Percentiles rank a stretch among this genome's conserved stretches.
Conservation (phyloP, 2,797 vertebrate species). For the Botia almorhae region DNA sequence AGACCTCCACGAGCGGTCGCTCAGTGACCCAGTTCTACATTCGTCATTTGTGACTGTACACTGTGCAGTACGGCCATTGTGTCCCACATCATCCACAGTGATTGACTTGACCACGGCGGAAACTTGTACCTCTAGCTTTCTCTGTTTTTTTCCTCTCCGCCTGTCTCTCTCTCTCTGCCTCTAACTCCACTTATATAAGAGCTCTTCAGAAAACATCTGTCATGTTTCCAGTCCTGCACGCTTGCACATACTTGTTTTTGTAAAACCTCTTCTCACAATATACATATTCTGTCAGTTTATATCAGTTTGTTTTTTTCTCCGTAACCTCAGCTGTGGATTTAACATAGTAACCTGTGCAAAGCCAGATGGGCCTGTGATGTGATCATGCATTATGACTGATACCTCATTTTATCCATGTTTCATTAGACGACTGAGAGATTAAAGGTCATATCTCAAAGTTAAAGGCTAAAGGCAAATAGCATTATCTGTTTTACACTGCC, state of each 20-base stretch:
- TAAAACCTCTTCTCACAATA: neutral
- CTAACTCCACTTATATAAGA: constrained; percentile 27
- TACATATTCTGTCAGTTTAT: neutral
- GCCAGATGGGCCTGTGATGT: constrained; percentile 2
- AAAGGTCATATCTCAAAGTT: neutral
- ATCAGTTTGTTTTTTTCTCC: neutral
- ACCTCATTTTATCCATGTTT: neutral
- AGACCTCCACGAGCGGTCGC: neutral
- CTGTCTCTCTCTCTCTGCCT: neutral
- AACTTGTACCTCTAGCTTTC: neutral
- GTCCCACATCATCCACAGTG: constrained; percentile 2
- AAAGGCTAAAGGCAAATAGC: neutral
- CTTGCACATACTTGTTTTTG: neutral
- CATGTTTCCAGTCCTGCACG: neutral
- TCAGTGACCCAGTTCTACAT: constrained; percentile 10
- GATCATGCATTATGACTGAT: neutral
- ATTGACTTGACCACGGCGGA: constrained; percentile 4
- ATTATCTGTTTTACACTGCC: neutral
- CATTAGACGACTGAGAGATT: neutral
- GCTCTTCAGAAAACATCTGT: constrained; percentile 20
- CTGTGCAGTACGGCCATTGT: neutral
- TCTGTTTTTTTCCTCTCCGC: neutral
- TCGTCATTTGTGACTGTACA: neutral
- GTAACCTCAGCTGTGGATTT: constrained; percentile 3
- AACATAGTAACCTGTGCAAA: constrained; percentile 5